Evolutionary conservation across 2,797 vertebrate genomes (phyloP).

Genomic region (Gallirallus australis): DNA sequence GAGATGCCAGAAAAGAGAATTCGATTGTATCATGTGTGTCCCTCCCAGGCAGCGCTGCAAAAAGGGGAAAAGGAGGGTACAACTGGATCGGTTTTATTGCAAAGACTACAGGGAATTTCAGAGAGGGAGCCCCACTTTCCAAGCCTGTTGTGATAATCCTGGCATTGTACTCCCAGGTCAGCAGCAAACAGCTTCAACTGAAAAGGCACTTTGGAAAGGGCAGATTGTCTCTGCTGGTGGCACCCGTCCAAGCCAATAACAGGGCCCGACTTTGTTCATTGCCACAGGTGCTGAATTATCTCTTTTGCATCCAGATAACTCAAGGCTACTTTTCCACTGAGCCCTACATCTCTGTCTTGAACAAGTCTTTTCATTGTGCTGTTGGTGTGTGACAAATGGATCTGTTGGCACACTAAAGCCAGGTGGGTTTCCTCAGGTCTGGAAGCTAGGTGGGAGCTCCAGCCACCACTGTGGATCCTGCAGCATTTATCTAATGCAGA

Average conservation of each 20-base stretch:
- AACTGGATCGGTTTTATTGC: background rate
- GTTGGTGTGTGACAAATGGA: background rate
- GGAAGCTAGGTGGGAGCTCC: background rate
- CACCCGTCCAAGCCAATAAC: constrained; percentile 34
- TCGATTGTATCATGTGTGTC: rapidly evolving
- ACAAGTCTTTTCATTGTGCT: background rate
- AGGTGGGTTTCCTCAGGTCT: background rate
- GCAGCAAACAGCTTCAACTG: background rate
- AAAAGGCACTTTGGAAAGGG: background rate
- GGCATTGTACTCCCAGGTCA: background rate
- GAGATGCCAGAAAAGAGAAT: background rate
- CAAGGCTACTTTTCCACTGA: constrained; percentile 17
- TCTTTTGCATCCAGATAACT: constrained; percentile 32
- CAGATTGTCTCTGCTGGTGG: constrained; percentile 14
- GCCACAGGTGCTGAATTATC: constrained; percentile 49
- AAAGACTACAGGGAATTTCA: background rate
- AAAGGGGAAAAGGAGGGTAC: background rate
- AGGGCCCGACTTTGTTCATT: background rate
- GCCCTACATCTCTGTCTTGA: background rate
- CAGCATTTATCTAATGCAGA: background rate
- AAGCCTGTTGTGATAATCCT: background rate
- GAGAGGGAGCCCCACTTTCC: background rate
- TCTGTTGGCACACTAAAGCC: background rate
- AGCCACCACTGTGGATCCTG: background rate
- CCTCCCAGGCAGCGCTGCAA: background rate